These are phyloP conservation scores for Papilio gigon DNA, from an alignment of 2,888 invertebrate species.

Conservation along the genomic window DNA sequence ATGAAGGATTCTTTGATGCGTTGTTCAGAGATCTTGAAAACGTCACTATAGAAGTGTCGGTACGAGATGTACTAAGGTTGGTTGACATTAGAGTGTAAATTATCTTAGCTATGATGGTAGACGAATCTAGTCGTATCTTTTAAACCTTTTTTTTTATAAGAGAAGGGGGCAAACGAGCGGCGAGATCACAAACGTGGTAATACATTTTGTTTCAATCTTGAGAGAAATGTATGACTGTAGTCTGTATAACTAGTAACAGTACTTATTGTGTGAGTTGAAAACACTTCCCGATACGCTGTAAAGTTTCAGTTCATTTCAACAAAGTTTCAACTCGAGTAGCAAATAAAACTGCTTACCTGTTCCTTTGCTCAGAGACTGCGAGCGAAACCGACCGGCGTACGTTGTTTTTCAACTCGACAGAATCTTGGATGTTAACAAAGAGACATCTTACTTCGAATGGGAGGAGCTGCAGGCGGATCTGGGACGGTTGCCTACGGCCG, in stretches of 20 bases:
- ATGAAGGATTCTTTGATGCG: slow-evolving; percentile 80
- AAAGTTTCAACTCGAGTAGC: slow-evolving; percentile 10
- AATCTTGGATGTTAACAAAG: slow-evolving; percentile 86
- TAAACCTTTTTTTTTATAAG: too few species aligned
- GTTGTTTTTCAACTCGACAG: slow-evolving; percentile 87
- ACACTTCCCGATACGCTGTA: slow-evolving; percentile 25
- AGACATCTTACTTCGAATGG: slow-evolving; percentile 86
- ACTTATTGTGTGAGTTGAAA: slow-evolving; percentile 14
- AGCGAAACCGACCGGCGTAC: slow-evolving; percentile 87
- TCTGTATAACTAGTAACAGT: too few species aligned
- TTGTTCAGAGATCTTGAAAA: slow-evolving; percentile 80
- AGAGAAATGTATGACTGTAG: not conserved
- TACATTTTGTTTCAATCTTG: not conserved
- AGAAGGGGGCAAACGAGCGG: too few species aligned
- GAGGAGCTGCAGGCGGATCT: slow-evolving; percentile 81
- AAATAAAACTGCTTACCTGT: slow-evolving; percentile 38
- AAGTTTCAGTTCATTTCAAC: slow-evolving; percentile 22
- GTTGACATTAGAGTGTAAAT: too few species aligned
- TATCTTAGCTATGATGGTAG: too few species aligned
- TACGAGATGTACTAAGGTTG: slow-evolving; percentile 79
- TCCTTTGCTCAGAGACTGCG: slow-evolving; percentile 83
- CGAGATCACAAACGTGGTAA: too few species aligned
- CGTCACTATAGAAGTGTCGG: slow-evolving; percentile 77
- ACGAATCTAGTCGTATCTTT: too few species aligned
- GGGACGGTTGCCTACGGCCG: slow-evolving; percentile 76